Percentiles rank a stretch among this genome's conserved stretches.
Conservation (phyloP, 2,888 invertebrate genomes). For the Tethea ocularis region DNA sequence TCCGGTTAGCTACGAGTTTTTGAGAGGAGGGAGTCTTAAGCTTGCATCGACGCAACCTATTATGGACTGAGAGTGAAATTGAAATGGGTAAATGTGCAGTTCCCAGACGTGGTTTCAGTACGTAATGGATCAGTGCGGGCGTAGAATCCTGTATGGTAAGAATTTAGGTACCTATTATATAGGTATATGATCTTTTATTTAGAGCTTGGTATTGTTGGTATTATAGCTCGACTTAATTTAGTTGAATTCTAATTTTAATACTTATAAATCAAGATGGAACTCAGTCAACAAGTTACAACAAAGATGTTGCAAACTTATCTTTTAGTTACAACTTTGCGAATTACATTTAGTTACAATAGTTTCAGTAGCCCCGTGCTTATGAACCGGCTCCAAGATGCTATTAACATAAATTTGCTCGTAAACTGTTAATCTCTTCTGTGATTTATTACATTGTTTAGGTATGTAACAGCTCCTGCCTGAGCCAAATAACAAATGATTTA, state of each 20-base stretch:
- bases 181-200: too few species aligned
- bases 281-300: conserved; percentile 6
- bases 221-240: too few species aligned
- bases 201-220: too few species aligned
- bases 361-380: conserved; percentile 48
- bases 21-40: neutral
- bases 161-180: too few species aligned
- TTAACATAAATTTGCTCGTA: conserved; percentile 61
- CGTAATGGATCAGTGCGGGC: neutral
- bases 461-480: conserved; percentile 21
- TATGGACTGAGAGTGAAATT: neutral
- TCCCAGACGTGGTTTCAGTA: neutral
- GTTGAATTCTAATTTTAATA: too few species aligned
- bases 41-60: neutral
- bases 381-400: conserved; percentile 51
- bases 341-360: conserved; percentile 40
- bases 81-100: neutral
- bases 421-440: conserved; percentile 56
- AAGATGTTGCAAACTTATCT: conserved; percentile 17
- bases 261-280: too few species aligned
- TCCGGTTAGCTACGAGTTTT: neutral
- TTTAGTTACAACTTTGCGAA: conserved; percentile 19
- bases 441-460: conserved; percentile 41
- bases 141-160: neutral
- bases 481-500: conserved; percentile 21